Evolutionary conservation across 2,113 vertebrate genomes (phyloP).

Genomic region (Sisor rabdophorus): DNA sequence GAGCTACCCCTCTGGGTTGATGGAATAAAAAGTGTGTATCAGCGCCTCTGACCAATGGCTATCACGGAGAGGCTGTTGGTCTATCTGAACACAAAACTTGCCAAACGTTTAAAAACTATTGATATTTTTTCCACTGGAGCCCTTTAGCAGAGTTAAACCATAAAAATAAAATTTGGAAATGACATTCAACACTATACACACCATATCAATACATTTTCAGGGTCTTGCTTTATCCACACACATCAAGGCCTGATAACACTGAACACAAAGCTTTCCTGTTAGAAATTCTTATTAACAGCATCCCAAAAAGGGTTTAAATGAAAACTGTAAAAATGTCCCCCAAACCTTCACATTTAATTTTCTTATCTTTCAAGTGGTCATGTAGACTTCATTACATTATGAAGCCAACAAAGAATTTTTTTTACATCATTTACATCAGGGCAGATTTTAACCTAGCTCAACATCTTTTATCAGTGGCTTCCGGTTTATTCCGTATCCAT

Average conservation of each 20-base stretch:
- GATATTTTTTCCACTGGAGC: conserved; percentile 73
- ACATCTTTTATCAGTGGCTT: conserved; percentile 1
- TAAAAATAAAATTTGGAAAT: conserved; percentile 74
- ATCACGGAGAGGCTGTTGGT: conserved; percentile 56
- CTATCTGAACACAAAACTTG: conserved; percentile 70
- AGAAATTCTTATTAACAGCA: conserved; percentile 17
- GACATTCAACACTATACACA: conserved; percentile 83
- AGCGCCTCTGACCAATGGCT: conserved; percentile 66
- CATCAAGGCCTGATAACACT: conserved; percentile 69
- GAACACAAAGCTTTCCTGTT: conserved; percentile 37
- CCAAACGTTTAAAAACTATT: conserved; percentile 41
- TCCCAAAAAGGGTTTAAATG: not conserved
- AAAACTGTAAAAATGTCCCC: not conserved
- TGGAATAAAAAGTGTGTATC: conserved; percentile 76
- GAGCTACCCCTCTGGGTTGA: conserved; percentile 70
- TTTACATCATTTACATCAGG: conserved; percentile 32
- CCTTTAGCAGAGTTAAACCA: conserved; percentile 74
- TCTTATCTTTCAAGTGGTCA: not conserved
- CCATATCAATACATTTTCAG: conserved; percentile 66
- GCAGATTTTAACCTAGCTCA: conserved; percentile 10
- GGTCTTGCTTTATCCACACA: conserved; percentile 62
- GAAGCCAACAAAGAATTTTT: conserved; percentile 25
- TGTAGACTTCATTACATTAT: conserved; percentile 51
- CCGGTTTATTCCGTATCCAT: not conserved
- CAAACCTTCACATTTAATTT: not conserved